These are phyloP conservation scores for Ips nitidus DNA, from an alignment of 1,140 invertebrate species.

Conservation along the genomic window DNA sequence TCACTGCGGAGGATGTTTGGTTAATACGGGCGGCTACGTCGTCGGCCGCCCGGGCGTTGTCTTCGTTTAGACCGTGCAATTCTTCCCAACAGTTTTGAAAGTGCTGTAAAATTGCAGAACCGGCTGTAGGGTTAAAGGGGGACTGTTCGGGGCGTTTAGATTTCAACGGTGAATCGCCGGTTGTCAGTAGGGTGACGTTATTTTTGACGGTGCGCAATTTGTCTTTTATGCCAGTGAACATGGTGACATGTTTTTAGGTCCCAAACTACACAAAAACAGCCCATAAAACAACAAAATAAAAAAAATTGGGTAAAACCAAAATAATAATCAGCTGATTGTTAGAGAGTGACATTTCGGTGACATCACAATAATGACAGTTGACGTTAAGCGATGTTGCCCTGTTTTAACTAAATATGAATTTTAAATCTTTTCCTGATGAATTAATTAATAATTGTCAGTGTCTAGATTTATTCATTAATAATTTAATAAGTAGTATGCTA, in stretches of 20 bases:
- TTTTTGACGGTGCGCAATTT: slow-evolving; percentile 46
- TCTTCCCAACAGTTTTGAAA: slow-evolving; percentile 69
- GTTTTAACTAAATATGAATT: too few relatives aligned
- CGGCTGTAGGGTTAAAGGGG: slow-evolving; percentile 49
- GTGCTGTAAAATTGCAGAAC: slow-evolving; percentile 60
- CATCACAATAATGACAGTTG: too few relatives aligned
- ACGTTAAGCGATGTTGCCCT: too few relatives aligned
- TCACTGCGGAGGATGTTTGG: slow-evolving; percentile 57
- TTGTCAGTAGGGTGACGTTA: slow-evolving; percentile 41
- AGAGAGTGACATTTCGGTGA: too few relatives aligned
- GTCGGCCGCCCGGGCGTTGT: slow-evolving; percentile 62
- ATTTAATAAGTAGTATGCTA: too few relatives aligned
- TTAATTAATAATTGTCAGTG: too few relatives aligned
- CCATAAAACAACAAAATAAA: too few relatives aligned
- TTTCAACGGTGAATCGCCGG: slow-evolving; percentile 26
- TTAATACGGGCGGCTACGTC: slow-evolving; percentile 60
- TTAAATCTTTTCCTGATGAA: too few relatives aligned
- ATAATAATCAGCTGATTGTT: too few relatives aligned
- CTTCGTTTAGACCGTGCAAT: slow-evolving; percentile 63
- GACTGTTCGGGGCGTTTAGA: background rate
- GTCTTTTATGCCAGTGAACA: slow-evolving; percentile 47
- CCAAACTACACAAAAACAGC: too few relatives aligned
- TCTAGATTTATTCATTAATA: too few relatives aligned
- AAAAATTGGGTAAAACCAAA: too few relatives aligned
- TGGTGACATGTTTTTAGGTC: slow-evolving; percentile 20